Evolutionary conservation across 2,797 vertebrate genomes (phyloP), one percentile per base, ranked within the genome.

Genomic region (Sebastes melanostomus): DNA sequence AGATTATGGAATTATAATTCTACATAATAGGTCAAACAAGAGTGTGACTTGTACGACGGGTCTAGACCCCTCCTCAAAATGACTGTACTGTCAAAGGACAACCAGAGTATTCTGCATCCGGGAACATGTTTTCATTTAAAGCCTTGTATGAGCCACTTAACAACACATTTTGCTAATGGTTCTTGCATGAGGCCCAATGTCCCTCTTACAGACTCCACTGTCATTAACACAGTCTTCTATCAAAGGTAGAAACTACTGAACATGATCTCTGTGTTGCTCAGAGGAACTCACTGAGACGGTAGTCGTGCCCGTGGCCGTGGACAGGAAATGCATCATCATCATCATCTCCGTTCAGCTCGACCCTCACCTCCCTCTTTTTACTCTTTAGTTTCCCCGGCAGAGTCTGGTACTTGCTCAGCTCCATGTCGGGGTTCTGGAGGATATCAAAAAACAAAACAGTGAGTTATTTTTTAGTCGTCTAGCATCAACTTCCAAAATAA

Each of bases 401-500:
- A 0, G 98, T 99, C 77, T 96, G 97, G 83, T 98, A 99, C 88
- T 97, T 98, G 91, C 93, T 97, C 84, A 95, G 84, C 9, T 94
- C 96, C 65, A 83, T 82, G 24, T 90, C 84, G 12, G 90, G 93
- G 70, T 84, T 96, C 98, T 99, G 85, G n/a, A 72, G n/a, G 46
- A 83, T 0, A 81, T 0, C 4, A 10, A 11, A 11, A 60, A 81
- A 0, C 9, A 10, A 9, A 27, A 60, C 36, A 46, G 1, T 0
- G 6, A 0, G 10, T 78, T 30, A 66, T 56, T 36, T 50, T 38
- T 58, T 54, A 9, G 3, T 66, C 16, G 12, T 66, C 20, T 5
- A 25, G 13, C 7, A 52, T 50, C 42, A 50, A 20, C 16, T 50
- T 50, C 42, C 42, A 50, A 50, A 50, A 50, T 20, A 50, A 50